Base-by-base conservation (phyloP, 2,888 invertebrate genomes). In the Pammene aurita region DNA sequence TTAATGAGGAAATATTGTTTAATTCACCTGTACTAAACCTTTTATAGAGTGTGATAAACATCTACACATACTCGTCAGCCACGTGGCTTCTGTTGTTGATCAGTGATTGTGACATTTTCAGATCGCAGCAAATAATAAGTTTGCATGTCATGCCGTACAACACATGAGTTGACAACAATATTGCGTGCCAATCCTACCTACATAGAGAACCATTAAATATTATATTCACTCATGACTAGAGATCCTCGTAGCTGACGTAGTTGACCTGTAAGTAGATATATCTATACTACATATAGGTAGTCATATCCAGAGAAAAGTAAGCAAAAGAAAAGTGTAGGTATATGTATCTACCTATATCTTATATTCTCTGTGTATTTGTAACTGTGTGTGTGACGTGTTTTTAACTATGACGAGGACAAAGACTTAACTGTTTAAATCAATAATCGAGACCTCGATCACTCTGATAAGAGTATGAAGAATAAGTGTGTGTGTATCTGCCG, bases 41-140 rank as follows among this genome's bases (percentile, higher is more conserved):
- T 68, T 57, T 68, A 64, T 16, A 38, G 10, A 57, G 9, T 13
- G 52, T 44, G 61, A 70, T 70, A 66, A 70, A 35, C 46, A 70
- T 66, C 70, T 26, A 14, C 46, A n/a, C n/a, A n/a, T n/a, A n/a
- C n/a, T n/a, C n/a, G n/a, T n/a, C 54, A 66, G 10, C 38, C 16
- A 16, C 54, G 60, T 61, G 65, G 48, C 35, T 7, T 41, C 9
- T 58, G 60, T 66, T 57, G 52, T 16, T 57, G 56, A 62, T 56
- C 57, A 44, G 26, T 52, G 57, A 64, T 58, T 52, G 26, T 26
- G 44, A 57, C 38, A 64, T 58, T 57, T 50, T 9, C 18, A 18
- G 42, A 66, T 60, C 35, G 42, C 44, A 50, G 41, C 26, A 9
- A 13, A 11, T 38, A 44, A 68, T 42, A 14, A 26, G 35, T 16